Evolutionary conservation across 2,113 vertebrate species (phyloP).

Genomic region (Paralichthys olivaceus): DNA sequence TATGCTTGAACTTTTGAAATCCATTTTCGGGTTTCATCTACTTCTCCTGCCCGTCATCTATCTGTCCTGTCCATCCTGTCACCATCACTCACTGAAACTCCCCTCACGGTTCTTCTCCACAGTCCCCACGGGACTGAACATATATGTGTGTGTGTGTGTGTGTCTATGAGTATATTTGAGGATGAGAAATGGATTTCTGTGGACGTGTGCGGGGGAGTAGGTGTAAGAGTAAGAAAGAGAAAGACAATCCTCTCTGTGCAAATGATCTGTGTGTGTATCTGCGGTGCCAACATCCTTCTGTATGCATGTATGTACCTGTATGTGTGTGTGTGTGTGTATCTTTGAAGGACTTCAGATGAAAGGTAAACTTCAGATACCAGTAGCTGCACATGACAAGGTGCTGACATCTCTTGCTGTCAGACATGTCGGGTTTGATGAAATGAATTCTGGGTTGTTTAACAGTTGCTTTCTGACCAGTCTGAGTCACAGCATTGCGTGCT

Average conservation of each 20-base stretch:
- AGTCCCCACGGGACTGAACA: slow-evolving; percentile 30
- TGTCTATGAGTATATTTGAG: slow-evolving; percentile 54
- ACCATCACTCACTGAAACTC: slow-evolving; percentile 65
- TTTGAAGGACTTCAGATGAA: slow-evolving; percentile 24
- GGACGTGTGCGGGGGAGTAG: background rate
- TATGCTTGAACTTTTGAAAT: slow-evolving; percentile 65
- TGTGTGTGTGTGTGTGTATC: background rate
- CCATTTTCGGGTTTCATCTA: slow-evolving; percentile 75
- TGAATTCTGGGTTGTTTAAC: slow-evolving; percentile 1
- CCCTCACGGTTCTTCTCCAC: slow-evolving; percentile 63
- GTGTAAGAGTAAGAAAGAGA: background rate
- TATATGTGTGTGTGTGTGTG: slow-evolving; percentile 28
- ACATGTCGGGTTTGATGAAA: slow-evolving; percentile 12
- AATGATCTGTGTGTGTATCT: slow-evolving; percentile 3
- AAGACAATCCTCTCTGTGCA: background rate
- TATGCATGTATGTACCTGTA: background rate
- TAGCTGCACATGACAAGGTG: slow-evolving; percentile 23
- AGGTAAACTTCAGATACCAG: background rate
- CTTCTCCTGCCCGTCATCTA: slow-evolving; percentile 65
- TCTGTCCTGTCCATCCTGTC: slow-evolving; percentile 74
- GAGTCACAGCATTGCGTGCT: background rate
- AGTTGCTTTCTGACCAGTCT: background rate
- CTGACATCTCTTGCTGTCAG: slow-evolving; percentile 16
- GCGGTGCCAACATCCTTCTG: background rate
- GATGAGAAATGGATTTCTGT: slow-evolving; percentile 53